These are phyloP conservation scores for Poecilia gillii DNA, from an alignment of 2,797 vertebrate species.

Conservation along the genomic window DNA sequence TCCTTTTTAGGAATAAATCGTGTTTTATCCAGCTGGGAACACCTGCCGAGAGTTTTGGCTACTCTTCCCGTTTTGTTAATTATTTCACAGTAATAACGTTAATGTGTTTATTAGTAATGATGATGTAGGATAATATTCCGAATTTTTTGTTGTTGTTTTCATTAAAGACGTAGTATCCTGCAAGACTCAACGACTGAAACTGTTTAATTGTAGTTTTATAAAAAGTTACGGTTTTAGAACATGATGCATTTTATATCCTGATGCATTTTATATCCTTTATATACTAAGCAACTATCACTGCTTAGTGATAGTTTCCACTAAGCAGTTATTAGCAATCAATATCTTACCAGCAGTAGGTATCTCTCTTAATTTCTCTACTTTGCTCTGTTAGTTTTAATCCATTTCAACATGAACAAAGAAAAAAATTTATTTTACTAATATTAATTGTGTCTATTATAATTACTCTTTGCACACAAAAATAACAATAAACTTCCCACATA, in stretches of 20 bases:
- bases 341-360: not conserved
- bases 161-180: not conserved
- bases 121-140: not conserved
- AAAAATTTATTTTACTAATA: not conserved
- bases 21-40: slow-evolving; percentile 36
- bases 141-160: not conserved
- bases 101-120: not conserved
- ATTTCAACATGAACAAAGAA: not conserved
- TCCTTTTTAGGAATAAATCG: slow-evolving; percentile 40
- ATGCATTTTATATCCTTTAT: too few relatives aligned
- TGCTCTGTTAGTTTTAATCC: not conserved
- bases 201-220: not conserved
- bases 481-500: not conserved
- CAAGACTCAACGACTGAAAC: not conserved
- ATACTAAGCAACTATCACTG: too few relatives aligned
- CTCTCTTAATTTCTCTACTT: not conserved
- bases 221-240: not conserved
- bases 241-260: not conserved
- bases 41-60: slow-evolving; percentile 4
- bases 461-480: not conserved
- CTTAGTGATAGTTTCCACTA: not conserved
- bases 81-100: not conserved
- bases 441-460: not conserved
- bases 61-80: not conserved
- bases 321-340: not conserved